These are phyloP conservation scores for Holacanthus passer DNA, from an alignment of 2,113 vertebrate genomes.

Conservation along the genomic window DNA sequence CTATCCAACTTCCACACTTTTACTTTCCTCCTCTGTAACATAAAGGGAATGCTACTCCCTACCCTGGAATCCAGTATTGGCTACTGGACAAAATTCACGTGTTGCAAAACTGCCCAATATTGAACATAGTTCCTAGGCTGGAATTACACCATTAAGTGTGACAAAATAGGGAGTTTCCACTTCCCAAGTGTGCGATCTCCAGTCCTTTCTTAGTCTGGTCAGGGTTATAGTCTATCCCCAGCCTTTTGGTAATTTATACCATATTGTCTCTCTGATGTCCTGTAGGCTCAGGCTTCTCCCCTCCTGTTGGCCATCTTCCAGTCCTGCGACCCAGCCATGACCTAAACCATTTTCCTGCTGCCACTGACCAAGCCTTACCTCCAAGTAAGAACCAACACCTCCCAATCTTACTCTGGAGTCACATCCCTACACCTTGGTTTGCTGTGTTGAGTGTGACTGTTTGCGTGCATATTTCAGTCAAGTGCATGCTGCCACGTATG, in stretches of 20 bases:
- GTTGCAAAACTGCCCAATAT: not conserved
- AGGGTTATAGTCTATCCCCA: constrained; percentile 17
- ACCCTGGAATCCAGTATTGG: not conserved
- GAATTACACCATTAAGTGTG: not conserved
- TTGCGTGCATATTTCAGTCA: not conserved
- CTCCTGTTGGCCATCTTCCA: constrained; percentile 93
- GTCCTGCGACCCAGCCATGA: constrained; percentile 91
- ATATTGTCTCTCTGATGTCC: constrained; percentile 74
- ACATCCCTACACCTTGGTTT: constrained; percentile 34
- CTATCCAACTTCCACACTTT: not conserved
- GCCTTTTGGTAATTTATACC: constrained; percentile 26
- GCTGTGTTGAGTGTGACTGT: constrained; percentile 10
- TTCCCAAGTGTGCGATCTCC: not conserved
- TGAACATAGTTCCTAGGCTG: not conserved
- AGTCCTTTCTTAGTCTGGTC: not conserved
- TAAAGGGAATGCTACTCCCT: not conserved
- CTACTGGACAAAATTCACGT: not conserved
- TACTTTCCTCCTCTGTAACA: not conserved
- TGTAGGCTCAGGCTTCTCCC: constrained; percentile 79
- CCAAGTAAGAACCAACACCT: constrained; percentile 91
- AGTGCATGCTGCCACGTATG: constrained; percentile 26
- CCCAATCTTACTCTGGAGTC: constrained; percentile 75
- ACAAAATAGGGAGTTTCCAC: not conserved
- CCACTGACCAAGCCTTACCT: constrained; percentile 93
- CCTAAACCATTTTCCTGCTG: constrained; percentile 95